Evolutionary conservation across 2,113 vertebrate species (phyloP).

Genomic region (Columba janthina): DNA sequence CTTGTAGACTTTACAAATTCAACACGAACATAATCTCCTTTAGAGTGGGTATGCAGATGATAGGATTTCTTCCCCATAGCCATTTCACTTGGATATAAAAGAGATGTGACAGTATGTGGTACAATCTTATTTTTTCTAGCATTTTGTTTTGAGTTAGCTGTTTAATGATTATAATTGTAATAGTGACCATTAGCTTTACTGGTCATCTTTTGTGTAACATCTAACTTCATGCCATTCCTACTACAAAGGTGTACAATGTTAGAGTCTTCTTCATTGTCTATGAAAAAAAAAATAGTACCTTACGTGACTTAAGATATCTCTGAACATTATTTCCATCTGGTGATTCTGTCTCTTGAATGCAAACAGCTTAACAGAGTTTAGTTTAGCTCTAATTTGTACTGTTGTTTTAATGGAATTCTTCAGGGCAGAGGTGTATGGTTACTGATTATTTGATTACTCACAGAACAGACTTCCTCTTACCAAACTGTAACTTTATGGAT

Average conservation of each 20-base stretch:
- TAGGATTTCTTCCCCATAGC: not conserved
- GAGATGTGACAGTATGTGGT: not conserved
- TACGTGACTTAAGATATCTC: not conserved
- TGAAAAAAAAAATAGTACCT: not conserved
- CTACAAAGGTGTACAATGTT: not conserved
- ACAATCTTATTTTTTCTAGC: not conserved
- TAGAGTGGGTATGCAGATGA: not conserved
- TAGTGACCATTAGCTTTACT: not conserved
- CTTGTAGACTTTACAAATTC: not conserved
- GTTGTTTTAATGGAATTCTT: not conserved
- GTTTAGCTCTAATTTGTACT: not conserved
- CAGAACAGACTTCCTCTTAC: accelerated
- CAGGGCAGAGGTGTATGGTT: not conserved
- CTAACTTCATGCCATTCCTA: accelerated
- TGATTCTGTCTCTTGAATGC: not conserved
- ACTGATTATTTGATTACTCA: not conserved
- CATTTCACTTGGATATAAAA: not conserved
- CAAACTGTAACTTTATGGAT: not conserved
- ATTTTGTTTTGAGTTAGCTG: not conserved
- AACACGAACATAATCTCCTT: not conserved
- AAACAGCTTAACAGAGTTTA: not conserved
- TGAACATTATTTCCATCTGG: not conserved
- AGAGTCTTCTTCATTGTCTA: not conserved
- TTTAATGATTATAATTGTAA: not conserved
- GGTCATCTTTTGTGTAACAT: not conserved